These are phyloP conservation scores for Onthophagus sagittarius DNA, from an alignment of 2,888 invertebrate genomes.

Conservation along the genomic window DNA sequence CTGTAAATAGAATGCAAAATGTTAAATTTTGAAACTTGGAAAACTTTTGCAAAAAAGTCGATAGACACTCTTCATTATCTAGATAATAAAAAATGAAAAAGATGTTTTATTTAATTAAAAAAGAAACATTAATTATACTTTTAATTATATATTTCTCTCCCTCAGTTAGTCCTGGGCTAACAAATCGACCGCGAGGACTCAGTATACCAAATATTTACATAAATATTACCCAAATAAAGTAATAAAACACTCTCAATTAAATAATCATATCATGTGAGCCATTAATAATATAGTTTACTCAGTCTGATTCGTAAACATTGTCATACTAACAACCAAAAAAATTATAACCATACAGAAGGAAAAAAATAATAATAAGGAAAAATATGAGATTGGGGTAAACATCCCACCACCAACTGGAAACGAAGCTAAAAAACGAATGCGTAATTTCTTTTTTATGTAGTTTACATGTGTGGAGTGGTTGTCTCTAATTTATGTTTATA, in stretches of 20 bases:
- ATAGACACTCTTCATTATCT: not conserved
- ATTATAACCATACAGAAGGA: not conserved
- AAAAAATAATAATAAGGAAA: conserved; percentile 3
- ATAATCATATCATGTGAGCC: conserved; percentile 13
- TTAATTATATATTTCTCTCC: conserved; percentile 48
- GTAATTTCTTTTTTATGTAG: not conserved
- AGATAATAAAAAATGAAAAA: not conserved
- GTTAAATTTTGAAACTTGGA: no score
- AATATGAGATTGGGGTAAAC: conserved; percentile 23
- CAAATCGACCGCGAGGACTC: conserved; percentile 49
- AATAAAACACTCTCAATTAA: conserved; percentile 21
- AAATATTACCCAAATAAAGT: conserved; percentile 23
- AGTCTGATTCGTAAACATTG: conserved; percentile 23
- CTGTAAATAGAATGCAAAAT: no score
- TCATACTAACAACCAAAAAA: conserved; percentile 19
- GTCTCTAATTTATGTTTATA: not conserved
- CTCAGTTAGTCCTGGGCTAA: conserved; percentile 50
- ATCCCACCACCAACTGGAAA: conserved; percentile 25
- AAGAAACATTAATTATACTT: conserved; percentile 13
- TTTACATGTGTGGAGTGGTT: not conserved
- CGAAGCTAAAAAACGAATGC: conserved; percentile 23
- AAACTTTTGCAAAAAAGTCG: no score
- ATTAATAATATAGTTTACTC: conserved; percentile 16
- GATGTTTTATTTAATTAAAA: not conserved
- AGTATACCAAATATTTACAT: conserved; percentile 30